phyloP scores from a whole-genome alignment of 2,797 vertebrate species.

The Rhyacichthys aspro region DNA sequence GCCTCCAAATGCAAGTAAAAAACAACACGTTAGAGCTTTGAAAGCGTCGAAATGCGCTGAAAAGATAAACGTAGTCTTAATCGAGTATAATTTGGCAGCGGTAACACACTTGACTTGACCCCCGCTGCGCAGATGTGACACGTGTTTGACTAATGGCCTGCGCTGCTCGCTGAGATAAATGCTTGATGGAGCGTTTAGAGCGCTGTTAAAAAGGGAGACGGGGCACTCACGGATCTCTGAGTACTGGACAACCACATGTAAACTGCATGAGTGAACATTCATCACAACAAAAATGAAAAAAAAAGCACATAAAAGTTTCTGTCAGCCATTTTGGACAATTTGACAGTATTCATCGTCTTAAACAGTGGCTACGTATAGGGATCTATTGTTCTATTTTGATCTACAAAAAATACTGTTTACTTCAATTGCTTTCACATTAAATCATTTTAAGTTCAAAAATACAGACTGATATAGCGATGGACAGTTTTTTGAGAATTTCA shows the following conservation, averaged over 20 bases:
- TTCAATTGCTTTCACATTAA: no score
- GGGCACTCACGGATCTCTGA: neutral
- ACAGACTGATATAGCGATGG: no score
- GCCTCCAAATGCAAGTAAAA: no score
- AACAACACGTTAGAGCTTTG: neutral
- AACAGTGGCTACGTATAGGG: no score
- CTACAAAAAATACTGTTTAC: no score
- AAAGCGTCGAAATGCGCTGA: neutral
- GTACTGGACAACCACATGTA: neutral
- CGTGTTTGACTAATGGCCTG: slow-evolving; percentile 57
- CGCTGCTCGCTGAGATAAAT: slow-evolving; percentile 60
- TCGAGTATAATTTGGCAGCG: slow-evolving; percentile 15
- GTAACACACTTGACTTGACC: slow-evolving; percentile 33
- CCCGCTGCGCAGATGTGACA: slow-evolving; percentile 51
- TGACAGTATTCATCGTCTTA: no score
- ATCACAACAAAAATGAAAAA: neutral
- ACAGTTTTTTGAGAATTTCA: no score
- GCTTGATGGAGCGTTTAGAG: slow-evolving; percentile 53
- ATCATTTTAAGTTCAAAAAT: no score
- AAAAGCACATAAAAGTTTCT: no score
- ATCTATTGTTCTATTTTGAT: no score
- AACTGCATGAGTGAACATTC: neutral
- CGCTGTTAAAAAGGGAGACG: slow-evolving; percentile 30
- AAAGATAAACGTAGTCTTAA: neutral
- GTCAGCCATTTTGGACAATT: no score